Percentiles rank a stretch among this genome's conserved stretches.
These are phyloP conservation scores for Zaprionus lachaisei DNA, from an alignment of 1,140 invertebrate species.

Conservation along the genomic window DNA sequence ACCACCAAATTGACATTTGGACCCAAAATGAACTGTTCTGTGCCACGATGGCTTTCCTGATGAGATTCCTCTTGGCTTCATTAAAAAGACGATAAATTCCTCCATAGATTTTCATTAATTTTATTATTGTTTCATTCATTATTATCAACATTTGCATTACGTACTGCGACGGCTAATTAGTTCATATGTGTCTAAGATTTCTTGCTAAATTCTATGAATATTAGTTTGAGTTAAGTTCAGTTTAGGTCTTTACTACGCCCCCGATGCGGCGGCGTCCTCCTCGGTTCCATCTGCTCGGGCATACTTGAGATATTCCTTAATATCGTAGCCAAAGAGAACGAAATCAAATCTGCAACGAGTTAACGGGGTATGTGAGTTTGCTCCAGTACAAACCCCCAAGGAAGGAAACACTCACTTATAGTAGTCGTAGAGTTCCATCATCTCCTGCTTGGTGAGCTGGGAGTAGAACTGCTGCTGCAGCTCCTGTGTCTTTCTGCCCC, in stretches of 20 bases:
- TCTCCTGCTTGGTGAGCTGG: conserved; percentile 90
- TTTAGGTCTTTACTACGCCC: conserved; percentile 37
- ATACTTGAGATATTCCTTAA: conserved; percentile 89
- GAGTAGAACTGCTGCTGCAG: conserved; percentile 91
- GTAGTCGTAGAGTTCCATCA: conserved; percentile 91
- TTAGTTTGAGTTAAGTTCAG: conserved; percentile 38
- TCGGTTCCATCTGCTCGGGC: conserved; percentile 86
- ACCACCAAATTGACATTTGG: conserved; percentile 45
- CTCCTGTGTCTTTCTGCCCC: conserved; percentile 87
- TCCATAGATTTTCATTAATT: conserved; percentile 56
- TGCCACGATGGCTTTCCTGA: not conserved
- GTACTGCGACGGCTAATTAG: conserved; percentile 76
- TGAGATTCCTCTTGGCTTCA: not conserved
- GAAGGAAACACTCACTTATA: conserved; percentile 87
- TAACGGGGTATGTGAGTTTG: not conserved
- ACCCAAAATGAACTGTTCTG: conserved; percentile 24
- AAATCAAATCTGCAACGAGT: conserved; percentile 90
- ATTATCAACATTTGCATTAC: conserved; percentile 83
- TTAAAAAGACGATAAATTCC: not conserved
- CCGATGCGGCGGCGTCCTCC: conserved; percentile 37
- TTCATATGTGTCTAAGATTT: conserved; percentile 54
- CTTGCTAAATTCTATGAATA: conserved; percentile 64
- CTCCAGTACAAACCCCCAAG: not conserved
- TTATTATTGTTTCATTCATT: conserved; percentile 82
- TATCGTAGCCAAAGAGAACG: conserved; percentile 92